phyloP scores from a whole-genome alignment of 30 jellyfish, hydroid and myxozoan species.

The Aurelia sp. region DNA sequence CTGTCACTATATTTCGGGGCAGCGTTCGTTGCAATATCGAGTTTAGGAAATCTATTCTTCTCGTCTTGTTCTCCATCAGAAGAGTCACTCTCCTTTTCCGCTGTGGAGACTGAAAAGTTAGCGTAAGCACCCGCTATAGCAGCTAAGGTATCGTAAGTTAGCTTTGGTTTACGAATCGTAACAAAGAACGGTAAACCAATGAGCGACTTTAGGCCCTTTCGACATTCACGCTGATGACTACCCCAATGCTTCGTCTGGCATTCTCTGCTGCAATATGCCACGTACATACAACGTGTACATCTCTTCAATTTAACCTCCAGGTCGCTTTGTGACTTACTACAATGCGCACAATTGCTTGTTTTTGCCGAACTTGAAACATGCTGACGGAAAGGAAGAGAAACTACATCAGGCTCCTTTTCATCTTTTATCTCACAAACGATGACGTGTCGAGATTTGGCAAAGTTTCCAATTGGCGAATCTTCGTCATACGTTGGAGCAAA shows the following conservation, averaged over 20 bases:
- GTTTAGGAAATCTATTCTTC: constrained; percentile 6
- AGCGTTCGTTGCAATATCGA: neutral
- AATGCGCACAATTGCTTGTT: constrained; percentile 38
- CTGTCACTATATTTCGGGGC: constrained; percentile 11
- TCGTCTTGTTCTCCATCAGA: constrained; percentile 47
- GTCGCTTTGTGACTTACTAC: constrained; percentile 59
- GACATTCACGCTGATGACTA: constrained; percentile 69
- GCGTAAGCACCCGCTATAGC: constrained; percentile 64
- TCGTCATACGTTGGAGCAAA: constrained; percentile 25
- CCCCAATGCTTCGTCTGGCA: constrained; percentile 94
- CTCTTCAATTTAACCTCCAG: constrained; percentile 75
- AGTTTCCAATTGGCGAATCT: constrained; percentile 54
- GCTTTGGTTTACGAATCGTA: constrained; percentile 45
- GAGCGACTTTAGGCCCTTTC: constrained; percentile 63
- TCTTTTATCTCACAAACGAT: constrained; percentile 78
- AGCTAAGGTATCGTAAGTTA: constrained; percentile 53
- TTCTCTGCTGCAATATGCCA: constrained; percentile 88
- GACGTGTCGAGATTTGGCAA: constrained; percentile 38
- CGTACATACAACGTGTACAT: constrained; percentile 88
- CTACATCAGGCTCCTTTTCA: constrained; percentile 70
- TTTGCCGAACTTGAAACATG: constrained; percentile 27
- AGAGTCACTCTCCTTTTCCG: constrained; percentile 31
- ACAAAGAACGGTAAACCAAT: constrained; percentile 88
- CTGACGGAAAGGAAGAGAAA: constrained; percentile 82
- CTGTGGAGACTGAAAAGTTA: constrained; percentile 45